Evolutionary conservation across 2,888 invertebrate species (phyloP).

Genomic region (Melikaiella ostensackeni): DNA sequence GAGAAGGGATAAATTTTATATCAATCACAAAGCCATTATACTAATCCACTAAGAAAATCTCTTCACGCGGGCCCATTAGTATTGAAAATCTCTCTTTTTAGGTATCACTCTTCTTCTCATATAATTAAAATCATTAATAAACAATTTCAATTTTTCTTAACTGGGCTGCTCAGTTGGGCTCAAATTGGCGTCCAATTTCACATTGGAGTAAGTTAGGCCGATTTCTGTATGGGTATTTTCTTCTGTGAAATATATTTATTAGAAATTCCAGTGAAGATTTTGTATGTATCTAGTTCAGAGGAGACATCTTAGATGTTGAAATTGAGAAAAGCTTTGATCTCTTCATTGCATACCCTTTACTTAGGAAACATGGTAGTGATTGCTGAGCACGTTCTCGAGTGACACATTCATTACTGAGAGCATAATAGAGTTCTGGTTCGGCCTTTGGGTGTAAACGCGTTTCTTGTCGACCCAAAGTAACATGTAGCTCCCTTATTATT

Average conservation of each 20-base stretch:
- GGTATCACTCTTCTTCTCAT: too few species aligned
- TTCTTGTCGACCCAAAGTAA: conserved; percentile 60
- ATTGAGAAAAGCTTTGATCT: neutral
- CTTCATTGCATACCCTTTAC: neutral
- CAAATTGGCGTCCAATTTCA: too few species aligned
- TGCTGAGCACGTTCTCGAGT: conserved; percentile 29
- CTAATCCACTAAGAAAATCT: too few species aligned
- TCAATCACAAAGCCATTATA: too few species aligned
- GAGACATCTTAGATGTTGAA: neutral
- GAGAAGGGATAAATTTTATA: too few species aligned
- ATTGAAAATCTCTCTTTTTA: too few species aligned
- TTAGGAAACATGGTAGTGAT: conserved; percentile 7
- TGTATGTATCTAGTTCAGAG: neutral
- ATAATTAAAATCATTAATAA: too few species aligned
- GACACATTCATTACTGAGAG: conserved; percentile 64
- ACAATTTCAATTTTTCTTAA: too few species aligned
- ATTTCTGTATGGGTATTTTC: too few species aligned
- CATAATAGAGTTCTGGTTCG: conserved; percentile 61
- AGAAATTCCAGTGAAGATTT: neutral
- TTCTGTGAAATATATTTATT: neutral
- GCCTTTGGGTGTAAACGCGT: conserved; percentile 59
- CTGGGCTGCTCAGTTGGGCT: too few species aligned
- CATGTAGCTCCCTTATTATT: conserved; percentile 21
- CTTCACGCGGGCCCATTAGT: too few species aligned
- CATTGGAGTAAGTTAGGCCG: too few species aligned